Evolutionary conservation across 2,113 vertebrate species (phyloP), one percentile per base, ranked within the genome.

Genomic region (Channa maculata): DNA sequence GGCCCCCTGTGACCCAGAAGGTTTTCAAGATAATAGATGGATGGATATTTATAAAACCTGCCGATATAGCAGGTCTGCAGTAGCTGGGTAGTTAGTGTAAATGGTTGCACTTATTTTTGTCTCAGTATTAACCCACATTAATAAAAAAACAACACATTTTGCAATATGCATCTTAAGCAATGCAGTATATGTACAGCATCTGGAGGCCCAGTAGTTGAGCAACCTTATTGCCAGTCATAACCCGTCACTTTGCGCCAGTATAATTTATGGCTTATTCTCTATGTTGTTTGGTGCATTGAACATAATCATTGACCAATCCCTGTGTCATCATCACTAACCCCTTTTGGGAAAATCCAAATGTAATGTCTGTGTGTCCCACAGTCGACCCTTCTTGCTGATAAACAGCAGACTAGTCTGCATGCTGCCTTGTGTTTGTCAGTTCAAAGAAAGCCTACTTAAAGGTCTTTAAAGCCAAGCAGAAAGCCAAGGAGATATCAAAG

Each of bases 401-500:
- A 86, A 84, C 84, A 46, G 61, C 80, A 64, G 69, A 70, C 75
- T 55, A 57, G 75, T 66, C 83, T 59, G 59, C 67, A 62, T 6
- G 73, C 75, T 68, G 82, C 80, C 80, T 70, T 52, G 65, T 55
- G 79, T 85, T 82, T 65, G 37, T 77, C 66, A 80, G 86, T 91
- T 92, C 90, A 91, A 92, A 93, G 91, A 69, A 65, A 77, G 82
- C 79, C 86, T 83, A 75, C 85, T 77, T 38, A 85, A 86, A 74
- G 80, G 45, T 73, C 61, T 86, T 83, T 89, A 85, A 91, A 91
- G 90, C 82, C 74, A 3, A 70, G 78, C 83, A 86, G 74, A 89
- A 85, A 90, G 86, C 87, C 86, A 24, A 55, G 84, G 81, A 77
- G 44, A 88, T 86, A 91, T 89, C 91, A 90, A 91, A 91, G 89